Evolutionary conservation across 2,797 vertebrate species (phyloP).

Genomic region (Mormyrus hasselquistii): DNA sequence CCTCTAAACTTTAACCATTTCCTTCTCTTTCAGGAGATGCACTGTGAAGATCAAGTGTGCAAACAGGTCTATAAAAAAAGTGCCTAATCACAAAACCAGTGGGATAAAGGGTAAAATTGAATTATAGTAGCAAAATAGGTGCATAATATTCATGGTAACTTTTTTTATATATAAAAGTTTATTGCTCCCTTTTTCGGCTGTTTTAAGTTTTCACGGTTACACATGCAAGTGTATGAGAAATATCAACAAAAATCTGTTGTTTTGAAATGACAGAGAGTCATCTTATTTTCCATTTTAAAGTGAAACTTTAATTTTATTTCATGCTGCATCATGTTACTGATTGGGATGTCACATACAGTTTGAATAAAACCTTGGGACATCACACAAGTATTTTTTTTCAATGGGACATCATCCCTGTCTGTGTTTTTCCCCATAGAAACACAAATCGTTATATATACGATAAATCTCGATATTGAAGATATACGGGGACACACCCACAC

Average conservation of each 20-base stretch:
- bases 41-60: constrained; percentile 57
- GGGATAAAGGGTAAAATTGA: neutral
- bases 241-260: neutral
- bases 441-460: neutral
- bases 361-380: neutral
- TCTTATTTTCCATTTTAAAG: neutral
- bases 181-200: neutral
- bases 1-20: neutral
- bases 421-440: neutral
- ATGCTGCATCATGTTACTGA: neutral
- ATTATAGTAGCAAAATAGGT: neutral
- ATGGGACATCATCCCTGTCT: neutral
- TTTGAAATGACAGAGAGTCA: neutral
- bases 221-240: neutral
- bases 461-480: too few relatives aligned
- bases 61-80: constrained; percentile 59
- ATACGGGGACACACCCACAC: too few relatives aligned
- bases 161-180: neutral
- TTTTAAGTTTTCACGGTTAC: neutral
- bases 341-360: neutral
- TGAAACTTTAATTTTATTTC: neutral
- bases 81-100: constrained; percentile 28
- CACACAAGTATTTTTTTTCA: neutral
- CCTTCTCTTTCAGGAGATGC: constrained; percentile 49
- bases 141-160: neutral